These are phyloP conservation scores for Lonchura striata DNA, from an alignment of 2,113 vertebrate species.

Conservation along the genomic window DNA sequence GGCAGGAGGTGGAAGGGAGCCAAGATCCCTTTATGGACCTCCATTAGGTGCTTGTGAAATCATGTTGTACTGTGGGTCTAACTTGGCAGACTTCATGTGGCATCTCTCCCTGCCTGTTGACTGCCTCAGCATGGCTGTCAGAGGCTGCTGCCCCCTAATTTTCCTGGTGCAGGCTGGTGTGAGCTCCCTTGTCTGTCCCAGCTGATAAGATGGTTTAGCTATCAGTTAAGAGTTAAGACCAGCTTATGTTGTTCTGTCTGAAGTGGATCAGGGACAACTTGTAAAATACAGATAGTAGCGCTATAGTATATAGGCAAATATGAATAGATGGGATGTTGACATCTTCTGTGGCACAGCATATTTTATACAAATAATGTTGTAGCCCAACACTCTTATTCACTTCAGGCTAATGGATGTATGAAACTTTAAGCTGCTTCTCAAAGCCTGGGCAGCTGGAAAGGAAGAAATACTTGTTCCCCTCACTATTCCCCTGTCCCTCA, in stretches of 20 bases:
- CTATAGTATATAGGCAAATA: not conserved
- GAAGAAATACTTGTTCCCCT: not conserved
- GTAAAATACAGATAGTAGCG: not conserved
- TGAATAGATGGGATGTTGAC: not conserved
- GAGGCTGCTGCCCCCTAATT: fast-evolving
- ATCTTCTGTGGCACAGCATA: not conserved
- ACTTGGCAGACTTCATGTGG: not conserved
- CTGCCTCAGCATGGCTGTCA: not conserved
- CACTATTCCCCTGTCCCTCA: not conserved
- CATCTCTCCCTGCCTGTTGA: not conserved
- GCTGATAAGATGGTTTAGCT: not conserved
- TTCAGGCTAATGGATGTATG: not conserved
- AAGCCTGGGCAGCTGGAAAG: not conserved
- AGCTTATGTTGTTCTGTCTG: not conserved
- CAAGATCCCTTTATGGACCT: not conserved
- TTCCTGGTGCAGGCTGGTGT: not conserved
- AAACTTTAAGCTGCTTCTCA: not conserved
- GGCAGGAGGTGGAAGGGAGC: not conserved
- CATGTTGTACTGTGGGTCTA: fast-evolving
- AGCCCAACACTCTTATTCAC: not conserved
- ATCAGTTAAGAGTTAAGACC: not conserved
- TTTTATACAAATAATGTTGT: not conserved
- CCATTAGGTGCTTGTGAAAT: not conserved
- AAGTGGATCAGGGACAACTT: not conserved
- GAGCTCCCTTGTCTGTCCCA: not conserved